Evolutionary conservation across 2,888 invertebrate species (phyloP).

Genomic region (Heteromurus nitidus): DNA sequence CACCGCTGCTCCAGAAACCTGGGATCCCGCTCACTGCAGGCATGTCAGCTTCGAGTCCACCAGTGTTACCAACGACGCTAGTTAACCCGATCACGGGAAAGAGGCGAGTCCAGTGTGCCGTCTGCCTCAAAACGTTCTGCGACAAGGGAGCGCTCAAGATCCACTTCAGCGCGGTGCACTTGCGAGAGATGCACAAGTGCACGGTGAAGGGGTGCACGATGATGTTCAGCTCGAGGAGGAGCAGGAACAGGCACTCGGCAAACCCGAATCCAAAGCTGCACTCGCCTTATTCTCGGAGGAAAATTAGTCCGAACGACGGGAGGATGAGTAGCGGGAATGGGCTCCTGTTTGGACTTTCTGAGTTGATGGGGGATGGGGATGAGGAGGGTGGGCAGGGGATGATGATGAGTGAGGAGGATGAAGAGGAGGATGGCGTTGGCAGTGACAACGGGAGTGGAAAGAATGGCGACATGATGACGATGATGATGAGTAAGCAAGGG

Average conservation of each 20-base stretch:
- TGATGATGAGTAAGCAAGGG: conserved; percentile 24
- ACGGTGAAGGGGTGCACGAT: neutral
- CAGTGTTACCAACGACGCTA: conserved; percentile 85
- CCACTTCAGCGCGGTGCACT: neutral
- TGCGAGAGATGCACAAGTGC: neutral
- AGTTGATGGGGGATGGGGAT: neutral
- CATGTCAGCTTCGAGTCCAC: conserved; percentile 86
- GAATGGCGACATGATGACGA: conserved; percentile 19
- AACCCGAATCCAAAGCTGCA: neutral
- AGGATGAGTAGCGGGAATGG: conserved; percentile 78
- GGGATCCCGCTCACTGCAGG: neutral
- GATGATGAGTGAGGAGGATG: conserved; percentile 15
- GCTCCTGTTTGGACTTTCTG: conserved; percentile 3
- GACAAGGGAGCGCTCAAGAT: neutral
- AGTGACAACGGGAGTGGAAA: neutral
- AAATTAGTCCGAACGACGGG: conserved; percentile 95
- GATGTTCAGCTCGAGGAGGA: neutral
- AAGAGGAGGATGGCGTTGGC: neutral
- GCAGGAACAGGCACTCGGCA: neutral
- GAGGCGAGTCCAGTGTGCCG: conserved; percentile 87
- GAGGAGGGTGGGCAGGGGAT: conserved; percentile 4
- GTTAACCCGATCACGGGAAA: conserved; percentile 95
- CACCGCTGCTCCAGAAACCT: conserved; percentile 7
- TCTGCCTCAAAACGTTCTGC: conserved; percentile 82
- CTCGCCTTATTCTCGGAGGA: conserved; percentile 79